These are phyloP conservation scores for Herminia tarsipennalis DNA, from an alignment of 2,888 invertebrate genomes.

Conservation along the genomic window DNA sequence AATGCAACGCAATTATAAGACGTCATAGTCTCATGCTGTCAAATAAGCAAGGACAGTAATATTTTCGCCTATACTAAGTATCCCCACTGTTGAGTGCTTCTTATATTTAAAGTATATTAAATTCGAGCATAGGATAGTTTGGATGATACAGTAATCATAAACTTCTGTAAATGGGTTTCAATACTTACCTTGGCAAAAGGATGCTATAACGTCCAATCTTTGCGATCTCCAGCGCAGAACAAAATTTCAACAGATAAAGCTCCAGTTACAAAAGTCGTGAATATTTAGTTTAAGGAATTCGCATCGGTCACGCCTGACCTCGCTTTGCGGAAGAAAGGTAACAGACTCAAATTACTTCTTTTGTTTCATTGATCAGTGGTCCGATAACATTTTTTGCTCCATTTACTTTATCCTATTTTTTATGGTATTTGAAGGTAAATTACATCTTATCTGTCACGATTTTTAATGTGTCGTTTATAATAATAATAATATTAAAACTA, in stretches of 20 bases:
- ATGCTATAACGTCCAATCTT: conserved; percentile 37
- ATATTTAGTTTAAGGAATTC: conserved; percentile 69
- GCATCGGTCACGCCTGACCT: conserved; percentile 77
- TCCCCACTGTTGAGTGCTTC: too few species aligned
- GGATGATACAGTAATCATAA: too few species aligned
- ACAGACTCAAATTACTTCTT: conserved; percentile 66
- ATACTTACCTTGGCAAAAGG: conserved; percentile 37
- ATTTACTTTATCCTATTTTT: conserved; percentile 51
- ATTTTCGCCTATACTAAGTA: too few species aligned
- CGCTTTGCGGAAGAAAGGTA: conserved; percentile 79
- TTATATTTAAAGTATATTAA: too few species aligned
- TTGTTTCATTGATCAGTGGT: conserved; percentile 66
- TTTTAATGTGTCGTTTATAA: conserved; percentile 5
- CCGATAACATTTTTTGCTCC: conserved; percentile 61
- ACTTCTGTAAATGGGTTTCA: conserved; percentile 39
- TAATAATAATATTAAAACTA: neutral
- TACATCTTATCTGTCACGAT: conserved; percentile 16
- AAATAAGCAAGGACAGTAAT: too few species aligned
- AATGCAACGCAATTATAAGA: too few species aligned
- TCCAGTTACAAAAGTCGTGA: conserved; percentile 48
- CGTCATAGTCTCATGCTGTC: too few species aligned
- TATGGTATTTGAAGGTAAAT: conserved; percentile 33
- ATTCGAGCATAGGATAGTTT: too few species aligned
- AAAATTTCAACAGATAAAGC: conserved; percentile 35
- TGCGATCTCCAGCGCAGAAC: conserved; percentile 35